These are phyloP conservation scores for Amblyornis subalaris DNA, from an alignment of 2,113 vertebrate genomes.

Conservation along the genomic window DNA sequence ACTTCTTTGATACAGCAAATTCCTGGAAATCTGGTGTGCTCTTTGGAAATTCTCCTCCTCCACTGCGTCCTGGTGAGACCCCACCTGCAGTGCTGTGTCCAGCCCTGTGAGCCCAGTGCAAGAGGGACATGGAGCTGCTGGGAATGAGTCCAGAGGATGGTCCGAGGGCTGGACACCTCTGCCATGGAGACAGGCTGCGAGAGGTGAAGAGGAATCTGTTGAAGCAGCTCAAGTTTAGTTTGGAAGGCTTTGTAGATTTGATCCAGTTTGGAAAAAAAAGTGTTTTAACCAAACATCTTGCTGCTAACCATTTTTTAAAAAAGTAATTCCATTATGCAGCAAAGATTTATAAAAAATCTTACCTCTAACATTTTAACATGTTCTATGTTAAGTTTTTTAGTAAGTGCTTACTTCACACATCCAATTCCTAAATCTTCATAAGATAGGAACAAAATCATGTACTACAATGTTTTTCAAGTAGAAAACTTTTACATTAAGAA, in stretches of 20 bases:
- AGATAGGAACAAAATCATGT: neutral
- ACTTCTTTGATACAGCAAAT: neutral
- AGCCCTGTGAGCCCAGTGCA: neutral
- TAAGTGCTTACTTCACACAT: neutral
- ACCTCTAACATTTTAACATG: neutral
- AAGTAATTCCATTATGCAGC: neutral
- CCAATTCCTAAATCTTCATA: neutral
- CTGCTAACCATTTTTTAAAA: neutral
- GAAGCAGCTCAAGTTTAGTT: neutral
- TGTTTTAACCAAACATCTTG: neutral
- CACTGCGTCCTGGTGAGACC: neutral
- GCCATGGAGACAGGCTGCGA: neutral
- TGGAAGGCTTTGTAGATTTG: neutral
- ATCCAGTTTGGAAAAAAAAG: neutral
- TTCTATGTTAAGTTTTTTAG: neutral
- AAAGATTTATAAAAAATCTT: neutral
- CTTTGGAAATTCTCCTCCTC: neutral
- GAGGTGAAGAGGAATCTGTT: accelerated
- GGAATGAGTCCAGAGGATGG: neutral
- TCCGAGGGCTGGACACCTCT: neutral
- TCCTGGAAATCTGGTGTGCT: neutral
- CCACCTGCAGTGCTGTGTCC: neutral
- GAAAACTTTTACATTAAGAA: neutral
- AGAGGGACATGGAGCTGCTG: neutral
- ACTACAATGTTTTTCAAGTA: neutral